Evolutionary conservation across 2,888 invertebrate species (phyloP).

Genomic region (Hemistola chrysoprasaria): DNA sequence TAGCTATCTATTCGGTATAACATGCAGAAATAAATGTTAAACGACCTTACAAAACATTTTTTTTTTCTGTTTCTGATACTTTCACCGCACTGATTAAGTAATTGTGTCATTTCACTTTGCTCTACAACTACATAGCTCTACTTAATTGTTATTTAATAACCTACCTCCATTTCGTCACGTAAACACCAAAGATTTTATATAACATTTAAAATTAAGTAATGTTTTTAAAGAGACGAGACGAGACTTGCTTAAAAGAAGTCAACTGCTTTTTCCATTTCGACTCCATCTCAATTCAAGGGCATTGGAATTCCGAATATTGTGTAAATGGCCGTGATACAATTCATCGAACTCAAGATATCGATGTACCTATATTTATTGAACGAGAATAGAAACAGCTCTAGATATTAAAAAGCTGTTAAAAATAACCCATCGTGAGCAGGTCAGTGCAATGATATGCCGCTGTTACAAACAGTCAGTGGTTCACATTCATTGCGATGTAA

Average conservation of each 20-base stretch:
- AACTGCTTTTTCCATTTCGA: slow-evolving; percentile 10
- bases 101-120: slow-evolving; percentile 23
- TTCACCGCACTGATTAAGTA: slow-evolving; percentile 29
- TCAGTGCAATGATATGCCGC: slow-evolving; percentile 48
- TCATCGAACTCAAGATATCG: slow-evolving; percentile 28
- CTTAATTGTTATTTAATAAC: slow-evolving; percentile 22
- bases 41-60: slow-evolving; percentile 21
- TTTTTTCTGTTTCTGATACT: slow-evolving; percentile 30
- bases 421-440: slow-evolving; percentile 42
- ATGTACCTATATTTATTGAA: slow-evolving; percentile 19
- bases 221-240: slow-evolving; percentile 6
- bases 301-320: slow-evolving; percentile 29
- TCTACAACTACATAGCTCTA: too few relatives aligned
- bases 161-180: slow-evolving; percentile 9
- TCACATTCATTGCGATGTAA: slow-evolving; percentile 36
- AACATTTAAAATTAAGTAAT: too few relatives aligned
- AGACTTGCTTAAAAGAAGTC: slow-evolving; percentile 9
- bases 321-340: slow-evolving; percentile 37
- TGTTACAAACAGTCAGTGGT: slow-evolving; percentile 37
- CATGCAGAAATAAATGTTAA: slow-evolving; percentile 15
- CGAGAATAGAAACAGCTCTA: slow-evolving; percentile 27
- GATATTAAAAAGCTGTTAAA: slow-evolving; percentile 30
- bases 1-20: too few relatives aligned
- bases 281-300: slow-evolving; percentile 29
- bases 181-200: slow-evolving; percentile 4